Evolutionary conservation across 2,888 invertebrate species (phyloP).

Genomic region (Phlogophora meticulosa): DNA sequence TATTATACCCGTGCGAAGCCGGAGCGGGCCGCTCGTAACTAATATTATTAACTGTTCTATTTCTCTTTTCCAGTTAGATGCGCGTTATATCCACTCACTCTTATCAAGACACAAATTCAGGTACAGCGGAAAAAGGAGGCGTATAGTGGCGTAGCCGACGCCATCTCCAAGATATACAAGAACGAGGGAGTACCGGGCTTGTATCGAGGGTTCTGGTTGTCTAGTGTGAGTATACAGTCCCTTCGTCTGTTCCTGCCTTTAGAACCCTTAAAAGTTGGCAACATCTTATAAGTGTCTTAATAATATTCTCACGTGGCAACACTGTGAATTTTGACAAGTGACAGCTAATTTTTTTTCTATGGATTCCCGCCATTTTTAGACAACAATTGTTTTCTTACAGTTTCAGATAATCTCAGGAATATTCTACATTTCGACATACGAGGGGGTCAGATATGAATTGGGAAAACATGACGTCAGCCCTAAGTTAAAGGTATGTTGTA

Average conservation of each 20-base stretch:
- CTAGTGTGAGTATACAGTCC: conserved; percentile 92
- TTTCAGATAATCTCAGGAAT: conserved; percentile 96
- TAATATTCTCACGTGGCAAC: no score
- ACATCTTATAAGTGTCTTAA: no score
- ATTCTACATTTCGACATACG: conserved; percentile 98
- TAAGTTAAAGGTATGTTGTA: conserved; percentile 85
- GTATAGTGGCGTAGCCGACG: conserved; percentile 97
- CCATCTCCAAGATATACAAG: conserved; percentile 96
- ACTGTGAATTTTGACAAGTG: no score
- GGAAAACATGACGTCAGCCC: conserved; percentile 92
- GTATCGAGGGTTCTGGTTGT: conserved; percentile 98
- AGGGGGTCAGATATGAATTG: conserved; percentile 96
- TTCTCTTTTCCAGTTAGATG: conserved; percentile 92
- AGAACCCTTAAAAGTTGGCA: no score
- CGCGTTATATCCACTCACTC: conserved; percentile 97
- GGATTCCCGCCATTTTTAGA: no score
- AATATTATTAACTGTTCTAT: no score
- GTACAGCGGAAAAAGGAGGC: conserved; percentile 95
- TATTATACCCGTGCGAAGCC: no score
- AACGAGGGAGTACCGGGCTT: conserved; percentile 96
- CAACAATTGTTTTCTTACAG: conserved; percentile 59
- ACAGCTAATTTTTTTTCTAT: no score
- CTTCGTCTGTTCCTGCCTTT: no score
- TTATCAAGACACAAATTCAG: conserved; percentile 98
- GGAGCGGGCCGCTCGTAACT: no score